A percentile compares a stretch with the other conserved stretches of the same genome.
phyloP scores from a whole-genome alignment of 2,797 vertebrate species.

The Poeciliopsis turneri region DNA sequence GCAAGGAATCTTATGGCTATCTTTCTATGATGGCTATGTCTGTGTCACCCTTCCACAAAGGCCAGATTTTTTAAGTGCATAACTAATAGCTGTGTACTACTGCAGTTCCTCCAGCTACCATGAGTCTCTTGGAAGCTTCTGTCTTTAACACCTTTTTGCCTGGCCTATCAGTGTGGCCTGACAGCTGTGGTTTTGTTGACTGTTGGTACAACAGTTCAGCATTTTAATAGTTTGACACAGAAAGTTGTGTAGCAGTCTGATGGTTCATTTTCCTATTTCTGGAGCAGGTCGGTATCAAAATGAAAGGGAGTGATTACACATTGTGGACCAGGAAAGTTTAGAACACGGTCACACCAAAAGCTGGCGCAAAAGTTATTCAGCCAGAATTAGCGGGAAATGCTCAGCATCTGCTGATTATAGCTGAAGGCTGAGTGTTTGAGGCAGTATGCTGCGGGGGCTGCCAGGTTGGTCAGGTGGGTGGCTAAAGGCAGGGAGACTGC shows the following conservation, averaged over 20 bases:
- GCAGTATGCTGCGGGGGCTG: slow-evolving; percentile 40
- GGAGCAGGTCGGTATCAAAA: not conserved
- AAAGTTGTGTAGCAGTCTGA: not conserved
- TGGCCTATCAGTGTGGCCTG: not conserved
- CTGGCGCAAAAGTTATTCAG: slow-evolving; percentile 38
- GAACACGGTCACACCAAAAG: slow-evolving; percentile 36
- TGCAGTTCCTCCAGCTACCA: not conserved
- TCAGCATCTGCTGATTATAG: slow-evolving; percentile 45
- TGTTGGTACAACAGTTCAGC: not conserved
- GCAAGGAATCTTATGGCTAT: not conserved
- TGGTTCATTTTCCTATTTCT: not conserved
- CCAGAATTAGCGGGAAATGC: slow-evolving; percentile 29
- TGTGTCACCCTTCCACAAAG: not conserved
- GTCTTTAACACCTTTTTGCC: not conserved
- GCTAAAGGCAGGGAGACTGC: slow-evolving; percentile 80
- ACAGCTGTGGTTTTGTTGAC: not conserved
- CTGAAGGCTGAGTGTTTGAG: slow-evolving; percentile 49
- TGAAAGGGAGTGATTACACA: slow-evolving; percentile 1
- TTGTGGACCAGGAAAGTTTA: slow-evolving; percentile 41
- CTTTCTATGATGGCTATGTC: not conserved
- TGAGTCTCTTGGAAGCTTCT: not conserved
- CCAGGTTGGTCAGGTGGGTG: slow-evolving; percentile 81
- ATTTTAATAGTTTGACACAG: not conserved
- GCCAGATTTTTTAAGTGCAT: not conserved
- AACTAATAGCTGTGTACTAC: not conserved